phyloP scores from a whole-genome alignment of 1,140 invertebrate species.

The Phenacoccus solenopsis region DNA sequence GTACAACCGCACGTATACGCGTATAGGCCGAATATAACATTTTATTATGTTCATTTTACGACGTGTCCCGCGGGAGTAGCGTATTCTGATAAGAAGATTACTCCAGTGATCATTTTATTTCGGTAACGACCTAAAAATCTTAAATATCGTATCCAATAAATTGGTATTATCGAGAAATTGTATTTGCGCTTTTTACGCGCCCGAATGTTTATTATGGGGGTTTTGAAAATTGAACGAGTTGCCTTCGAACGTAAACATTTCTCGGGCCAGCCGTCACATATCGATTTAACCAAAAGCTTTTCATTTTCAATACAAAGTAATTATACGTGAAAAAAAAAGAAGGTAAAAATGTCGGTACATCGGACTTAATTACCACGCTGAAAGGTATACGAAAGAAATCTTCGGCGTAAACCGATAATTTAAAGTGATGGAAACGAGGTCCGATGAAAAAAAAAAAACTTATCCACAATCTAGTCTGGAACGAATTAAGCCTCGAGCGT shows the following conservation, averaged over 20 bases:
- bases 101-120: background rate
- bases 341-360: too few relatives aligned
- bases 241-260: too few relatives aligned
- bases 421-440: too few relatives aligned
- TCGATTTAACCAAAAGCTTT: too few relatives aligned
- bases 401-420: too few relatives aligned
- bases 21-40: background rate
- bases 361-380: too few relatives aligned
- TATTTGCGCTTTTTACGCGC: background rate
- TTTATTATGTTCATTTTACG: background rate
- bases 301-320: too few relatives aligned
- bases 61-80: background rate
- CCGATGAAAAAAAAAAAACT: too few relatives aligned
- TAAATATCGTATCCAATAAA: background rate
- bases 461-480: background rate
- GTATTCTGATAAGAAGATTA: background rate
- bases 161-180: conserved; percentile 2
- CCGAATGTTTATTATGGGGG: background rate
- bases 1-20: too few relatives aligned
- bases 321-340: too few relatives aligned
- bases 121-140: background rate
- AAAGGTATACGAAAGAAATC: too few relatives aligned
- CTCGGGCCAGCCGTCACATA: too few relatives aligned
- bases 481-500: background rate
- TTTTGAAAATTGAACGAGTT: background rate